Conservation (phyloP, 2,113 vertebrate species). For the Phodopus roborovskii region DNA sequence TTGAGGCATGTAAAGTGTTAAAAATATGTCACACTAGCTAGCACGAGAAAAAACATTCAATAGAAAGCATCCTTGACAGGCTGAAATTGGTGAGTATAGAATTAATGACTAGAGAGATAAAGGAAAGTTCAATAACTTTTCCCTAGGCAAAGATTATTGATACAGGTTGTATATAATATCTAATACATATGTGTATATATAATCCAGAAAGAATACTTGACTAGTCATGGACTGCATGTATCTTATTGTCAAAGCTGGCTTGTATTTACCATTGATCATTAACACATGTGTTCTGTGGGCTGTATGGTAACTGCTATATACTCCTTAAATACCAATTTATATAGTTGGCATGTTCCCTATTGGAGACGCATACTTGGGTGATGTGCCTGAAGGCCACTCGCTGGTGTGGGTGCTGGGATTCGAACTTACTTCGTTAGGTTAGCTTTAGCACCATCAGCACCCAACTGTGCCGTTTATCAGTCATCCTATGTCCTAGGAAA, state of each 20-base stretch:
- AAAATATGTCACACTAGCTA: background rate
- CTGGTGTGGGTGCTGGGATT: background rate
- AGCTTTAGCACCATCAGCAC: background rate
- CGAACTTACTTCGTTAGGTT: background rate
- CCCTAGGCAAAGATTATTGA: background rate
- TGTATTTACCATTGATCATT: background rate
- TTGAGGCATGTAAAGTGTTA: background rate
- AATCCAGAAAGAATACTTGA: background rate
- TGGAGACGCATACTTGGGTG: background rate
- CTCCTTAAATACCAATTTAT: background rate
- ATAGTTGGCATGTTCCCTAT: background rate
- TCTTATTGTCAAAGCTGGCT: background rate
- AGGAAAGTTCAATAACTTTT: background rate
- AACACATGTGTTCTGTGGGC: too few relatives aligned
- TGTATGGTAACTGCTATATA: too few relatives aligned
- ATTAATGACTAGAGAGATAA: background rate
- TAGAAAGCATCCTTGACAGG: background rate
- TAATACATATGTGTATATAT: background rate
- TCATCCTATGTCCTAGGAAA: conserved; percentile 70
- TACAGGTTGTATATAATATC: background rate
- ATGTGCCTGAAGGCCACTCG: background rate
- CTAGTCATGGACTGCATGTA: background rate
- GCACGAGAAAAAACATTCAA: background rate
- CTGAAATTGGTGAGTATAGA: background rate
- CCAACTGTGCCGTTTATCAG: conserved; percentile 4